These are phyloP conservation scores for Synodontis membranacea DNA, from an alignment of 2,113 vertebrate species.

Conservation along the genomic window DNA sequence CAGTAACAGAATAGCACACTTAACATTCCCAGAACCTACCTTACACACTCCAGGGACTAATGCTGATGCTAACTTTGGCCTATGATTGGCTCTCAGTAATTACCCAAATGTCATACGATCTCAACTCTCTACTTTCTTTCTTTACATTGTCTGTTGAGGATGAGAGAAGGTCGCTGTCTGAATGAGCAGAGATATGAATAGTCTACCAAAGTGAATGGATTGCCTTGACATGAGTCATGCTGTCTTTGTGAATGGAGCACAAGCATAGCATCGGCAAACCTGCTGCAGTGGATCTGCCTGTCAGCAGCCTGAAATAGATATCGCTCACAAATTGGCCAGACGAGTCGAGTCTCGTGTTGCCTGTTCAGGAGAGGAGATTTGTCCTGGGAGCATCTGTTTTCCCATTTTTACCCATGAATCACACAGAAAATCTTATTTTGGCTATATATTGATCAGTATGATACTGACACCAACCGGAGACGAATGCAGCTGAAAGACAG, in stretches of 20 bases:
- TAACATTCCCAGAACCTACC: constrained; percentile 67
- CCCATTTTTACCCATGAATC: constrained; percentile 43
- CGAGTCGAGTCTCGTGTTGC: constrained; percentile 41
- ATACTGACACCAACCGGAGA: constrained; percentile 30
- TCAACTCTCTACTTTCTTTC: neutral
- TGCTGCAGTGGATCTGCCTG: constrained; percentile 38
- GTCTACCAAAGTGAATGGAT: constrained; percentile 43
- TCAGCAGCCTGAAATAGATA: constrained; percentile 52
- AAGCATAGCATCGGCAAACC: constrained; percentile 46
- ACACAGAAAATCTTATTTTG: constrained; percentile 40
- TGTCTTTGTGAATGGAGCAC: constrained; percentile 42
- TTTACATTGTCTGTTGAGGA: constrained; percentile 5
- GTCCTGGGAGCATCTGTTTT: constrained; percentile 40
- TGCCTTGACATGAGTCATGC: constrained; percentile 50
- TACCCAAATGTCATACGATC: constrained; percentile 16
- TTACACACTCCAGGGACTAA: constrained; percentile 65
- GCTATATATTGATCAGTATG: constrained; percentile 30
- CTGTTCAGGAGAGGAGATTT: constrained; percentile 23
- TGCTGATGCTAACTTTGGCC: constrained; percentile 52
- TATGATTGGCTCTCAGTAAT: constrained; percentile 20
- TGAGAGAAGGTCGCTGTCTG: constrained; percentile 20
- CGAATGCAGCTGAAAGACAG: constrained; percentile 6
- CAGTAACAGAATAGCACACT: constrained; percentile 74
- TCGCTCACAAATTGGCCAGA: constrained; percentile 45
- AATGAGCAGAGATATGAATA: constrained; percentile 43